Evolutionary conservation across 1,140 invertebrate species (phyloP).

Genomic region (Magallana gigas): DNA sequence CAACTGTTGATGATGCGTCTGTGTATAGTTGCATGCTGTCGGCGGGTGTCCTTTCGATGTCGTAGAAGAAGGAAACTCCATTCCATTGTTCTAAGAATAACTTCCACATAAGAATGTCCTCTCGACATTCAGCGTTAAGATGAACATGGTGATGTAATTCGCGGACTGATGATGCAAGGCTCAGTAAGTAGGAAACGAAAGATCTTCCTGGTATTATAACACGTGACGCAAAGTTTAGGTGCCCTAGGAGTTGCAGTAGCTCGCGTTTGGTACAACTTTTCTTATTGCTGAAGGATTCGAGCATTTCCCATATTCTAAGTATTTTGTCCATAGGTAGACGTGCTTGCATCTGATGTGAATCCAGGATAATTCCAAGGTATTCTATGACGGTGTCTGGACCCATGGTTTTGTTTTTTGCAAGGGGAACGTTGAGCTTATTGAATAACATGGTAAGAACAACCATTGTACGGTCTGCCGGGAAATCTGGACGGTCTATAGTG

Average conservation of each 20-base stretch:
- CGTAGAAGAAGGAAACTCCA: constrained; percentile 46
- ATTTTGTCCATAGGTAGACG: constrained; percentile 44
- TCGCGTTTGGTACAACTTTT: constrained; percentile 51
- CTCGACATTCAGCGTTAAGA: constrained; percentile 31
- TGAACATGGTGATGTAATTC: constrained; percentile 46
- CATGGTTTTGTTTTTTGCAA: constrained; percentile 7
- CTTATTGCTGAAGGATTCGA: constrained; percentile 8
- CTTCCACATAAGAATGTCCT: constrained; percentile 48
- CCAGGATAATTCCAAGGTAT: constrained; percentile 47
- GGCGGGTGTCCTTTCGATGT: constrained; percentile 2
- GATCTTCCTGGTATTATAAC: constrained; percentile 39
- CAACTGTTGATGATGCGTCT: constrained; percentile 33
- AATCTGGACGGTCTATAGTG: not conserved
- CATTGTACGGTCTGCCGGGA: not conserved
- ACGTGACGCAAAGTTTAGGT: constrained; percentile 44
- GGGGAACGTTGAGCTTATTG: not conserved
- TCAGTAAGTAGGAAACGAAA: constrained; percentile 44
- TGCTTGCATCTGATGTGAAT: constrained; percentile 49
- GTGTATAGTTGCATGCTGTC: constrained; percentile 37
- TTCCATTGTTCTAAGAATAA: constrained; percentile 51
- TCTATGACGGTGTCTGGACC: constrained; percentile 36
- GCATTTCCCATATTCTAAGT: constrained; percentile 11
- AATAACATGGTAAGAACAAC: not conserved
- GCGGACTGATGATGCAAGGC: constrained; percentile 31
- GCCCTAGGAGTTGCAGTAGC: constrained; percentile 37